Conservation (phyloP, 2,113 vertebrate genomes). For the Deroptyus accipitrinus region DNA sequence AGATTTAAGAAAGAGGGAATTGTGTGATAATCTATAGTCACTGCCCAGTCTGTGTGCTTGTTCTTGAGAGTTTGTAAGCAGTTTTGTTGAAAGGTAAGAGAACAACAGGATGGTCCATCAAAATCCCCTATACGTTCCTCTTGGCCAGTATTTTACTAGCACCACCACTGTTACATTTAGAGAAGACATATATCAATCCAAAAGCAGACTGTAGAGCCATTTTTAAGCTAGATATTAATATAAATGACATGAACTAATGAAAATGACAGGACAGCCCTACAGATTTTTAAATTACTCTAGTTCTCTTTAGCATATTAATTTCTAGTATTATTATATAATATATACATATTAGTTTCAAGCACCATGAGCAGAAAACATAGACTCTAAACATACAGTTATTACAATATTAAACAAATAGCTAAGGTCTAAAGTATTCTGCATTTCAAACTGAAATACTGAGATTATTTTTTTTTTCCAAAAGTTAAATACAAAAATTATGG, state of each 20-base stretch:
- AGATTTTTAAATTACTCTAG: neutral
- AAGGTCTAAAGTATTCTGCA: neutral
- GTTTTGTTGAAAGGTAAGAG: neutral
- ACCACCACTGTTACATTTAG: neutral
- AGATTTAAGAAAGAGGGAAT: neutral
- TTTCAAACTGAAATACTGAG: neutral
- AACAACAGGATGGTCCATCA: neutral
- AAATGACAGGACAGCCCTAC: neutral
- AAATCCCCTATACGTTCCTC: neutral
- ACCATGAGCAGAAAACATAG: neutral
- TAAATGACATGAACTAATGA: neutral
- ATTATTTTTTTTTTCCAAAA: constrained; percentile 18
- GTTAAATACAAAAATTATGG: neutral
- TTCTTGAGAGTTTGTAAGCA: neutral
- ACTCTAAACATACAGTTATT: neutral
- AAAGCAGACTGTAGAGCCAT: neutral
- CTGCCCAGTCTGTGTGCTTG: neutral
- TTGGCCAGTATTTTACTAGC: neutral
- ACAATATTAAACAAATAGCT: constrained; percentile 27
- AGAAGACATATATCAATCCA: neutral
- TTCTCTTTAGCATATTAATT: neutral
- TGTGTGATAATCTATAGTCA: neutral
- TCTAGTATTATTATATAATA: neutral
- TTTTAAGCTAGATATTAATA: neutral
- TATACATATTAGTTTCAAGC: neutral